Evolutionary conservation across 2,113 vertebrate species (phyloP).

Genomic region (Tichodroma muraria): DNA sequence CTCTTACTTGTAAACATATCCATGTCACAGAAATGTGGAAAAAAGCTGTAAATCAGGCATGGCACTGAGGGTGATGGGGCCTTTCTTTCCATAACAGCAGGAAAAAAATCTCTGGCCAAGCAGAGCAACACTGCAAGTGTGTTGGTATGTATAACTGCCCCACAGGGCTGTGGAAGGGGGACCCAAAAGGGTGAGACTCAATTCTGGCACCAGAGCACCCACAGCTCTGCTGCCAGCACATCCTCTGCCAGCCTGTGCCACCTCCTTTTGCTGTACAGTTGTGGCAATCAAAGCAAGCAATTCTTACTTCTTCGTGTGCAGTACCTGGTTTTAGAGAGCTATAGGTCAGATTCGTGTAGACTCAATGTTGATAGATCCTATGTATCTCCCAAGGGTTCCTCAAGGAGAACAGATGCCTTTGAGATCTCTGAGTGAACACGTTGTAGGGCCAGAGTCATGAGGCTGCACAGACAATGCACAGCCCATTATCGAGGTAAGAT

Average conservation of each 20-base stretch:
- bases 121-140: not conserved
- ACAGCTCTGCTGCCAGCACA: not conserved
- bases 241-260: not conserved
- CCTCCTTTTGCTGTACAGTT: not conserved
- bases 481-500: not conserved
- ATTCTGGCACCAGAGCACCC: not conserved
- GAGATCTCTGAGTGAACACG: not conserved
- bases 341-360: not conserved
- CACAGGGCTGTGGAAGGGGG: not conserved
- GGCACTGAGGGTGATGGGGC: not conserved
- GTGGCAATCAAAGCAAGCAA: not conserved
- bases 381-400: not conserved
- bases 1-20: not conserved
- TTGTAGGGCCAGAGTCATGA: not conserved
- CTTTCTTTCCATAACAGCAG: not conserved
- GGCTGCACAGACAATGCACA: not conserved
- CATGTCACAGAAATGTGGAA: not conserved
- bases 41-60: not conserved
- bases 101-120: not conserved
- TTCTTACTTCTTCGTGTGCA: not conserved
- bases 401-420: not conserved
- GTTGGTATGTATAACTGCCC: rapidly evolving
- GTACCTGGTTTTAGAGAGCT: not conserved
- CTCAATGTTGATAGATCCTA: not conserved
- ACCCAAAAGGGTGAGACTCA: not conserved